Conservation (phyloP, 2,113 vertebrate genomes). For the Polypterus senegalus region DNA sequence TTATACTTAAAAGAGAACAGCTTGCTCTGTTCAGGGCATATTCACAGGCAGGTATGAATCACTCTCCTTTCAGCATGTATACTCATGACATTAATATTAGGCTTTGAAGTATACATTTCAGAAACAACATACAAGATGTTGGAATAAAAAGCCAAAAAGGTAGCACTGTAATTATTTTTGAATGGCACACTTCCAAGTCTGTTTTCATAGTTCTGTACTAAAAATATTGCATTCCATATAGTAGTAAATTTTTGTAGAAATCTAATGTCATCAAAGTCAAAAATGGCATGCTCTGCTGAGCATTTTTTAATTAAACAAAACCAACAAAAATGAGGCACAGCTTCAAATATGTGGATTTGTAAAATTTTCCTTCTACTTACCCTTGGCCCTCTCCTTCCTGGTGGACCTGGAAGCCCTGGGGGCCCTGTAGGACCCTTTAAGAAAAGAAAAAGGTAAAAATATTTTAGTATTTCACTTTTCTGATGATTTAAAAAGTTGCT, state of each 20-base stretch:
- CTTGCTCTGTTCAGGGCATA: too few species aligned
- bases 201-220: constrained; percentile 13
- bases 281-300: too few species aligned
- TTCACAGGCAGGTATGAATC: too few species aligned
- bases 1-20: too few species aligned
- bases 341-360: neutral
- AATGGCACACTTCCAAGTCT: neutral
- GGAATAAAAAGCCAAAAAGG: too few species aligned
- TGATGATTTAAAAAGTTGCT: constrained; percentile 14
- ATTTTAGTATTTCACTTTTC: too few species aligned
- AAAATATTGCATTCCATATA: constrained; percentile 15
- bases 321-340: neutral
- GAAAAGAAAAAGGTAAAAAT: constrained; percentile 23
- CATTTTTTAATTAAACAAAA: too few species aligned
- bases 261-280: neutral
- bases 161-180: too few species aligned
- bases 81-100: too few species aligned
- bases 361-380: constrained; percentile 53
- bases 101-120: too few species aligned
- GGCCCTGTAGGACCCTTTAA: constrained; percentile 79
- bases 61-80: too few species aligned
- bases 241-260: neutral
- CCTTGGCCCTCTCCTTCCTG: constrained; percentile 81
- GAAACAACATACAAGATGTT: too few species aligned
- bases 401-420: constrained; percentile 74